Evolutionary conservation across 2,113 vertebrate genomes (phyloP).

Genomic region (Gymnorhina tibicen): DNA sequence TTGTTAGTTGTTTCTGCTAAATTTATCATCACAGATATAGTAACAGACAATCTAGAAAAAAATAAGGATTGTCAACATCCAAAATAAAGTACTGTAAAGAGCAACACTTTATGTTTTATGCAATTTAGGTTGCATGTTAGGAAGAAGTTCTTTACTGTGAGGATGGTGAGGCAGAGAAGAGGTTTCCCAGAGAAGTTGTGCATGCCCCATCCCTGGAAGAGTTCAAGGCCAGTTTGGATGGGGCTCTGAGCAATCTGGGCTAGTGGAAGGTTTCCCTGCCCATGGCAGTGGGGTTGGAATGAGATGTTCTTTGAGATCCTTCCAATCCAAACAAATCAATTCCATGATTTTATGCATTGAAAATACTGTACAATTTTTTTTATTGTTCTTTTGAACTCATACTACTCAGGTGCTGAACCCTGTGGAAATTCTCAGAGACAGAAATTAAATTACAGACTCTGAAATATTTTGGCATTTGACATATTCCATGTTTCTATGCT

Average conservation of each 20-base stretch:
- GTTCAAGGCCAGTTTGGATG: background rate
- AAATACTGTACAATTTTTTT: background rate
- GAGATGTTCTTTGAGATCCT: background rate
- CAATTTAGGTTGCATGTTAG: background rate
- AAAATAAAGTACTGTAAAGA: background rate
- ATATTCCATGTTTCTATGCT: background rate
- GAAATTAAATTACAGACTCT: background rate
- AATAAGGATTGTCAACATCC: background rate
- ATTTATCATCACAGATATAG: background rate
- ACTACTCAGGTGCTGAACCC: background rate
- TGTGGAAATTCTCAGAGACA: background rate
- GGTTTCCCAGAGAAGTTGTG: background rate
- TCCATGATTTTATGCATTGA: background rate
- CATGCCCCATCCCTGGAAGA: background rate
- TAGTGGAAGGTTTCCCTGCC: background rate
- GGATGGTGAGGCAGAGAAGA: background rate
- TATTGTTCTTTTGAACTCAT: background rate
- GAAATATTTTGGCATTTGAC: background rate
- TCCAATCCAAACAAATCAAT: background rate
- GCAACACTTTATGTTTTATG: background rate
- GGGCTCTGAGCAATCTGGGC: accelerated
- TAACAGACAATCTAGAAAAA: background rate
- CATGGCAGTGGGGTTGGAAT: background rate
- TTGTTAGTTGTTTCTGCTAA: background rate
- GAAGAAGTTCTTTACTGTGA: background rate